Evolutionary conservation across 2,888 invertebrate species (phyloP).

Genomic region (Gasteruption jaculator): DNA sequence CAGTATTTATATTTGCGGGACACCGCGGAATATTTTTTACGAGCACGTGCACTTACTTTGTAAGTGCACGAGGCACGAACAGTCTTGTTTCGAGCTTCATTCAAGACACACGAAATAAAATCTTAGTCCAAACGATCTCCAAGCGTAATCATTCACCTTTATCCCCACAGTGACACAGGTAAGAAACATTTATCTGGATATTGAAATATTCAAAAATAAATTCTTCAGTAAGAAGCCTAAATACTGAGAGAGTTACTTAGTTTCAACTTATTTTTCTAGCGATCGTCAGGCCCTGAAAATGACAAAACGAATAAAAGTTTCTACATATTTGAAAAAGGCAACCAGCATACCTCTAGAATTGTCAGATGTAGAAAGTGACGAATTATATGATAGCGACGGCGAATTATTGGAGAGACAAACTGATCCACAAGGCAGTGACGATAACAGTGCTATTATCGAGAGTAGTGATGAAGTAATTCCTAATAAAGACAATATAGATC

Average conservation of each 20-base stretch:
- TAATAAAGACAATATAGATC: slow-evolving; percentile 8
- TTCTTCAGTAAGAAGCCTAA: slow-evolving; percentile 11
- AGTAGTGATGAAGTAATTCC: slow-evolving; percentile 17
- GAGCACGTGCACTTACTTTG: no score
- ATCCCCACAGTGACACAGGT: neutral
- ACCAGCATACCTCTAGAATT: slow-evolving; percentile 19
- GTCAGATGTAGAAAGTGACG: slow-evolving; percentile 23
- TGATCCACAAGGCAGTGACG: slow-evolving; percentile 18
- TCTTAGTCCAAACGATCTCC: no score
- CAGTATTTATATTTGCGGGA: no score
- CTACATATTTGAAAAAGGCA: slow-evolving; percentile 18
- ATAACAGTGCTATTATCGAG: slow-evolving; percentile 23
- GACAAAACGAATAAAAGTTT: slow-evolving; percentile 23
- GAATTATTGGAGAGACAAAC: slow-evolving; percentile 16
- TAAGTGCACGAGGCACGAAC: no score
- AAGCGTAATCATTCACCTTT: no score
- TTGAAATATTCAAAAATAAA: slow-evolving; percentile 11
- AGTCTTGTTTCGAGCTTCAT: no score
- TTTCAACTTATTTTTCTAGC: slow-evolving; percentile 15
- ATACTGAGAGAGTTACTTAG: slow-evolving; percentile 11
- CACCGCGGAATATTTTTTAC: no score
- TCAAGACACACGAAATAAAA: no score
- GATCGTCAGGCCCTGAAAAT: slow-evolving; percentile 21
- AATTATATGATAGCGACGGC: slow-evolving; percentile 19
- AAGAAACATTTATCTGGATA: slow-evolving; percentile 16